Evolutionary conservation across 2,797 vertebrate species (phyloP), one percentile per base, ranked within the genome.

Genomic region (Onychomys arenicola): DNA sequence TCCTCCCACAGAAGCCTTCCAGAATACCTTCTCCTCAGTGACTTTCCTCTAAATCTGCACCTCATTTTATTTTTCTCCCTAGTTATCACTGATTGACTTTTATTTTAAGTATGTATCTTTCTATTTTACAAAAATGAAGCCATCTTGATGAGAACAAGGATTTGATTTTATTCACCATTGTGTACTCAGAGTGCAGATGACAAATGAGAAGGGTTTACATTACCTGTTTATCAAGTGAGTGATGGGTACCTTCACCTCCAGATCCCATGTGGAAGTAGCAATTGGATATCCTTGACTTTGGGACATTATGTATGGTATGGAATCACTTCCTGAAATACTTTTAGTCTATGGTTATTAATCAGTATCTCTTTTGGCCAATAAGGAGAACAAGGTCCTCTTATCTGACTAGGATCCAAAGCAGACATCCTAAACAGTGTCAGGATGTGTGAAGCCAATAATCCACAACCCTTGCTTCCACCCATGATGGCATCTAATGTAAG

Each of bases 11-110:
- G 76, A 95, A 95, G 52, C 3, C 82, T 90, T 82, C 32, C 46
- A 27, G 32, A 77, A 67, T 27, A 73, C 3, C 32, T 19, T 85
- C 46, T 77, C 61, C 25, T 84, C 6, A 29, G 10, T 37, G 43
- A 8, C 23, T 89, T 92, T 40, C 37, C 46, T 82, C 63, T 34
- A n/a, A 61, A 8, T 34, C 19, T 29, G 85, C 10, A 46, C 16
- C n/a, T 91, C 49, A 29, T 37, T 88, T 83, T 71, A 40, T 75
- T 96, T 93, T 73, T 61, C 77, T 81, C 88, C n/a, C 40, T 29
- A 43, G 13, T 13, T 83, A 52, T 59, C 9, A 65, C 25, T 23
- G 43, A 59, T 27, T 65, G 65, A 85, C 32, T 65, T 86, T 40
- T 71, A 23, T 59, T 92, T 90, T 59, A 37, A 84, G 78, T 40